Evolutionary conservation across 2,113 vertebrate genomes (phyloP).

Genomic region (Ciconia maguari): DNA sequence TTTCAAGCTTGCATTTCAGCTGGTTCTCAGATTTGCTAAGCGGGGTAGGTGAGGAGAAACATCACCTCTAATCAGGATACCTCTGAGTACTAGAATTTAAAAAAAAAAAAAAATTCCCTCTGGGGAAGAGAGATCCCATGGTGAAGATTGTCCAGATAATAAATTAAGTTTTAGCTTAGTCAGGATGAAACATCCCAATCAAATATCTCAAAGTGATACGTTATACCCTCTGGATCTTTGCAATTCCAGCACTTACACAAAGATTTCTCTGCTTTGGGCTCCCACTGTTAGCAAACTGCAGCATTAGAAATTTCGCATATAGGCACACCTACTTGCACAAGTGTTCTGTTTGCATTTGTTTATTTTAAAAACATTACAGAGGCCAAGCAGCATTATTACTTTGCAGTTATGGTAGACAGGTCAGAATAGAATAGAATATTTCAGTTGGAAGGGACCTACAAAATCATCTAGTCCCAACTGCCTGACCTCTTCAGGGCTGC

Average conservation of each 20-base stretch:
- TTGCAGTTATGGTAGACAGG: not conserved
- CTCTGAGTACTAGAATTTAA: not conserved
- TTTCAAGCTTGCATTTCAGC: not conserved
- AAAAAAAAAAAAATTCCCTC: not conserved
- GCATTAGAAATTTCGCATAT: not conserved
- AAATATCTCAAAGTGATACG: not conserved
- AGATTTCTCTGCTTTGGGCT: not conserved
- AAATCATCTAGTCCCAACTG: not conserved
- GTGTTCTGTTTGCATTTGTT: not conserved
- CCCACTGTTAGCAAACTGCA: not conserved
- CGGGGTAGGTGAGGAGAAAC: not conserved
- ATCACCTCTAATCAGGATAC: not conserved
- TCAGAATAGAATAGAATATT: not conserved
- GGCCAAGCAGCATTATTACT: no score
- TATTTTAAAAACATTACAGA: not conserved
- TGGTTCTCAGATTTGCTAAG: not conserved
- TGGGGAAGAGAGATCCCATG: not conserved
- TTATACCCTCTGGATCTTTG: not conserved
- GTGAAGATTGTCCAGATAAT: not conserved
- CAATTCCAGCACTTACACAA: not conserved
- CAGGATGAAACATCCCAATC: not conserved
- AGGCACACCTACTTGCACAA: not conserved
- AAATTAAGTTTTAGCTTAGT: not conserved
- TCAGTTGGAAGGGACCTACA: not conserved
- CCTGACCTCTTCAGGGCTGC: not conserved